Base-by-base conservation (phyloP, 2,113 vertebrate genomes). In the Cichladusa arquata region DNA sequence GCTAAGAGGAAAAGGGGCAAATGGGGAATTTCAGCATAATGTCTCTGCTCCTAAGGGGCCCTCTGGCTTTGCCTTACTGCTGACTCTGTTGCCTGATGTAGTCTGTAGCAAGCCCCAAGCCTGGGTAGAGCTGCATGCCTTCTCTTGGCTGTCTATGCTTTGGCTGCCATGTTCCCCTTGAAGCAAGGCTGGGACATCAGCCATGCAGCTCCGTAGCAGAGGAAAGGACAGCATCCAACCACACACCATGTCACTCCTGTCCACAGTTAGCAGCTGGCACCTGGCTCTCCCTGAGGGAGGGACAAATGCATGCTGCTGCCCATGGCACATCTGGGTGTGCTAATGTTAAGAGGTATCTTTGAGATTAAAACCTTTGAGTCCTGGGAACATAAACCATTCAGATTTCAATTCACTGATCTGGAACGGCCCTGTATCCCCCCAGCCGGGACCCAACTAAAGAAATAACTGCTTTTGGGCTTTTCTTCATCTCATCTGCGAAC, bases 381-480 rank as follows among this genome's bases (percentile, higher is more conserved):
- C 34, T 80, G 47, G 3, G 26, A 45, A 38, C 6, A 34, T 26
- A 82, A 92, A 45, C 33, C 12, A 28, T 24, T 57, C 19, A 19
- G 50, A 78, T 38, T 34, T 69, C 51, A 86, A 93, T 23, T 67
- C 44, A 33, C 11, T 16, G 31, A 79, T 67, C 47, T 74, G 19
- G 60, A 89, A 74, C 5, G 26, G 17, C 15, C 14, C 18, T 81
- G 24, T 14, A 5, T 4, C 5, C 18, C 18, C 24, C 14, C 14
- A 57, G 45, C 9, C 0, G 0, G 42, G 19, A 69, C 8, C 4
- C 3, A 61, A 12, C 25, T 56, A 79, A 64, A 65, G 57, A 86
- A 93, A 80, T 19, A 69, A 28, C 42, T 44, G 25, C 25, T 81
- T 93, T 61, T 19, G 45, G 42, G 3, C 64, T 67, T 69, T 73